Base-by-base conservation (phyloP, 2,113 vertebrate genomes). In the Manacus vitellinus region DNA sequence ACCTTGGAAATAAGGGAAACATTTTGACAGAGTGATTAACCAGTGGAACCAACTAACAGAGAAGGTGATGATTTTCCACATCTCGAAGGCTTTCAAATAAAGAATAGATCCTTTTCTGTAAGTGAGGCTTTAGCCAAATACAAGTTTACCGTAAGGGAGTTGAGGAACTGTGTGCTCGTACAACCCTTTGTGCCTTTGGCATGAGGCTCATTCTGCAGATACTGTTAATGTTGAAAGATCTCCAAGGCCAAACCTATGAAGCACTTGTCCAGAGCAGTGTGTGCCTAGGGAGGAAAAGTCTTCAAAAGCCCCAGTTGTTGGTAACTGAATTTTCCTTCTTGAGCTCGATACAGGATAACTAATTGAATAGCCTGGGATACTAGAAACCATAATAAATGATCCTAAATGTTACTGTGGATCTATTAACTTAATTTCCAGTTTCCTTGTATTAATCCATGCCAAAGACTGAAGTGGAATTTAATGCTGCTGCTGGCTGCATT, bases 21-120 rank as follows among this genome's bases (percentile, higher is more conserved):
- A 43, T 89, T 94, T 87, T 93, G 88, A 78, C 43, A 51, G 72
- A 31, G 59, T 72, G 56, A 86, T 92, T 95, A 87, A 89, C 47
- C 24, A 85, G 46, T 85, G 85, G 90, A 93, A 88, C 62, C 90
- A 82, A 85, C 58, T 92, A 79, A 44, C 44, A 37, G 73, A 65
- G 81, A 31, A 54, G 15, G 82, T 85, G 85, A 52, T 90, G 82
- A 85, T 88, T 96, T 95, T 94, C 94, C 66, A 1, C 72, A 37
- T 67, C 66, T 89, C 76, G 44, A 68, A 89, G 62, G 17, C 78
- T 89, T 90, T 93, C 44, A 68, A 44, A 56, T 89, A 24, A 92
- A 82, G 37, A 93, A 59, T 68, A 61, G 80, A 49, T 85, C 21
- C 22, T 93, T 92, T 94, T 79, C 62, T 90, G 35, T 70, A 92